Evolutionary conservation across 2,888 invertebrate species (phyloP).

Genomic region (Nemoura dubitans): DNA sequence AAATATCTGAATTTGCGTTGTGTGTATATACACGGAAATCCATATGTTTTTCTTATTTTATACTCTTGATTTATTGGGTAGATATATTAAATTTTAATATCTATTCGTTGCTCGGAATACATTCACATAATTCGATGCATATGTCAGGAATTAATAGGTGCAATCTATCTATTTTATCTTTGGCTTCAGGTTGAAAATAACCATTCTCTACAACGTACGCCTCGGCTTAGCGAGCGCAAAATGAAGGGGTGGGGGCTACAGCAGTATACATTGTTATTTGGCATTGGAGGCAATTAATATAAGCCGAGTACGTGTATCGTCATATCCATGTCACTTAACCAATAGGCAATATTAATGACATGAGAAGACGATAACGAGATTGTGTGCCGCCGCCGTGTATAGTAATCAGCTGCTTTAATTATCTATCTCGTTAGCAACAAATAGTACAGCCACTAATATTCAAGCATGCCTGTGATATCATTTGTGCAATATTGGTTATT

Average conservation of each 20-base stretch:
- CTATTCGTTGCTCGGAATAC: conserved; percentile 22
- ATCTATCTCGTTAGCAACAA: neutral
- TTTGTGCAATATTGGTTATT: neutral
- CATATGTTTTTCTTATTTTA: neutral
- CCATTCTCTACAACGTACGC: neutral
- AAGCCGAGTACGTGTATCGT: neutral
- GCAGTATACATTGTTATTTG: conserved; percentile 25
- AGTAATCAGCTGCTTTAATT: neutral
- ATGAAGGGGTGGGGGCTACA: neutral
- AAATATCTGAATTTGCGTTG: neutral
- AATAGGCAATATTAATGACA: conserved; percentile 34
- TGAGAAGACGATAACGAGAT: conserved; percentile 15
- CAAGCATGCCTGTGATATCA: neutral
- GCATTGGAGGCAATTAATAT: conserved; percentile 24
- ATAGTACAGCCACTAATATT: neutral
- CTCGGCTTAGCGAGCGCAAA: neutral
- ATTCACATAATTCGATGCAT: conserved; percentile 26
- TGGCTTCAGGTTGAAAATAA: conserved; percentile 17
- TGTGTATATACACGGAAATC: neutral
- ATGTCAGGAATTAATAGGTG: conserved; percentile 34
- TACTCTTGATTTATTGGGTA: neutral
- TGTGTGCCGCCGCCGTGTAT: neutral
- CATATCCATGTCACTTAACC: conserved; percentile 17
- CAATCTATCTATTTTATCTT: conserved; percentile 41
- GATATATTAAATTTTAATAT: neutral